Percentiles rank a stretch among this genome's conserved stretches.
phyloP scores from a whole-genome alignment of 30 jellyfish, hydroid and myxozoan genomes.

The Rhopilema esculentum region DNA sequence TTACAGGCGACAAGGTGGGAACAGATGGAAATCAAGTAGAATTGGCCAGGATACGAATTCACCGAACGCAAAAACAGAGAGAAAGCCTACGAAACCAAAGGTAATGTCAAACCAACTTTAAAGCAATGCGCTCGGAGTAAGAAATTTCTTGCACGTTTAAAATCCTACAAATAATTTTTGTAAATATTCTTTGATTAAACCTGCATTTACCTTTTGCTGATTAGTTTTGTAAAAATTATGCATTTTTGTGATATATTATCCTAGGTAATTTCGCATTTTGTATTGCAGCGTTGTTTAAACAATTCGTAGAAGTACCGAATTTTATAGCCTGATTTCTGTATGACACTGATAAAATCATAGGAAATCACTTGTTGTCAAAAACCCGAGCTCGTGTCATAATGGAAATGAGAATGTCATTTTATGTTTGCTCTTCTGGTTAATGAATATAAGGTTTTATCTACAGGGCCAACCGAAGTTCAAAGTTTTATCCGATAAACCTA shows the following conservation, averaged over 20 bases:
- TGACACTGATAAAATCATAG: no score
- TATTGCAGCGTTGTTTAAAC: no score
- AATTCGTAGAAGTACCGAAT: no score
- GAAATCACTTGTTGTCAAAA: no score
- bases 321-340: no score
- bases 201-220: no score
- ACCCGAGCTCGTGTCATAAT: no score
- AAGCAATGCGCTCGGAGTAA: neutral
- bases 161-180: no score
- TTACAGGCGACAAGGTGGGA: slow-evolving; percentile 69
- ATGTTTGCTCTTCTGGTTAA: neutral
- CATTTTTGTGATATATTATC: no score
- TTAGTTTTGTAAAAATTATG: no score
- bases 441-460: neutral
- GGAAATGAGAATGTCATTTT: neutral
- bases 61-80: slow-evolving; percentile 28
- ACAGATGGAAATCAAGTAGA: slow-evolving; percentile 75
- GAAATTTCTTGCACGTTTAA: neutral
- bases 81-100: slow-evolving; percentile 26
- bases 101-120: neutral
- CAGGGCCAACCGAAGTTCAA: slow-evolving; percentile 64
- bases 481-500: slow-evolving; percentile 54
- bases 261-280: no score
- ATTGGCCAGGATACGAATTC: slow-evolving; percentile 13
- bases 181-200: no score